Conservation (phyloP, 2,113 vertebrate genomes). For the Corydoras sp. region DNA sequence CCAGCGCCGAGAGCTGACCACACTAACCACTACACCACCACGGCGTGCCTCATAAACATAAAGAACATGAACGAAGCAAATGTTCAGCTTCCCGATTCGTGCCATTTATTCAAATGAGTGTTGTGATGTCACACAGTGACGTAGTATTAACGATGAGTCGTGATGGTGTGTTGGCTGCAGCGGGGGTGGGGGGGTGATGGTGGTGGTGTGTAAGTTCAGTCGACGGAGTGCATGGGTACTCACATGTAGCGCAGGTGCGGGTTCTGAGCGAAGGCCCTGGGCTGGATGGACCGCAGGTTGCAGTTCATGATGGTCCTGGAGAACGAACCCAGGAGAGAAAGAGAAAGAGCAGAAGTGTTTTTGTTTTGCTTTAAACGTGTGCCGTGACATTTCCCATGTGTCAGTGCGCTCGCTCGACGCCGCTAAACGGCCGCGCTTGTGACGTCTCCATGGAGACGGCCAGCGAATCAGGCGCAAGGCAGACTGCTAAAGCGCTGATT, state of each 20-base stretch:
- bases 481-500: conserved; percentile 25
- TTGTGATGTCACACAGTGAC: no score
- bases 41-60: no score
- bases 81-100: no score
- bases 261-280: conserved; percentile 87
- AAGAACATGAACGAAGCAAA: no score
- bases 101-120: no score
- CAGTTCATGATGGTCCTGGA: conserved; percentile 85
- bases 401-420: not conserved
- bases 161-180: not conserved
- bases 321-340: conserved; percentile 39
- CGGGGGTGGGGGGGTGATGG: no score
- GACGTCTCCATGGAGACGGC: conserved; percentile 34
- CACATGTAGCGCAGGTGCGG: conserved; percentile 89
- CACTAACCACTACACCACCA: no score
- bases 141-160: no score
- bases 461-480: conserved; percentile 22
- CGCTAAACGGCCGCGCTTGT: conserved; percentile 2
- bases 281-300: conserved; percentile 78
- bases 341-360: conserved; percentile 18
- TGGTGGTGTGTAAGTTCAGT: no score
- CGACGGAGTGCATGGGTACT: conserved; percentile 53
- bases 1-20: no score
- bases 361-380: not conserved
- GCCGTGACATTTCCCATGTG: conserved; percentile 9